Evolutionary conservation across 2,113 vertebrate species (phyloP).

Genomic region (Zeus faber): DNA sequence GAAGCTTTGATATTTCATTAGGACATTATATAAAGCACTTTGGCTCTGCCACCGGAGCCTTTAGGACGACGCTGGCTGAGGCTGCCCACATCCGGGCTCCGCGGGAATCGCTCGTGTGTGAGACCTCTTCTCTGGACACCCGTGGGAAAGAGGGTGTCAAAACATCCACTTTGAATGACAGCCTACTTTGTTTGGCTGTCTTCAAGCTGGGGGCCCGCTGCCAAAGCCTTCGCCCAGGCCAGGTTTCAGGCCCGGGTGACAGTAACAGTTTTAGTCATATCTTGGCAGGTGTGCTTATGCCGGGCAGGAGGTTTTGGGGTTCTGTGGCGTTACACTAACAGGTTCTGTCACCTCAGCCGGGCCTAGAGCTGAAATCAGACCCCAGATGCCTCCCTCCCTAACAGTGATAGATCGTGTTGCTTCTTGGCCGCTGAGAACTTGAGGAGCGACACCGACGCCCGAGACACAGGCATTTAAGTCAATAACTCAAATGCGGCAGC

Average conservation of each 20-base stretch:
- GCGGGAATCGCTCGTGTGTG: too few relatives aligned
- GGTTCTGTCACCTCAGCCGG: constrained; percentile 56
- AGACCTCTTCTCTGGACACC: constrained; percentile 16
- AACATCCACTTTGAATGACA: constrained; percentile 49
- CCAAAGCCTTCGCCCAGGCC: constrained; percentile 47
- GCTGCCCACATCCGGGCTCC: too few relatives aligned
- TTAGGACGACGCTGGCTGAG: too few relatives aligned
- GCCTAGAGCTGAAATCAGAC: constrained; percentile 50
- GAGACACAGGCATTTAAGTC: not conserved
- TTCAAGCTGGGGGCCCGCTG: constrained; percentile 34
- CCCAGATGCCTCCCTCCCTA: constrained; percentile 27
- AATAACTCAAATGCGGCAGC: constrained; percentile 18
- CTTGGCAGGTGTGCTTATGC: constrained; percentile 53
- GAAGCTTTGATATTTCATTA: too few relatives aligned
- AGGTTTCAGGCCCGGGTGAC: constrained; percentile 47
- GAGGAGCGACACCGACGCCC: constrained; percentile 17
- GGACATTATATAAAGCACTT: too few relatives aligned
- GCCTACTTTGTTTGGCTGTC: constrained; percentile 39
- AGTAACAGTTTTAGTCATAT: constrained; percentile 55
- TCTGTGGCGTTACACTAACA: constrained; percentile 48
- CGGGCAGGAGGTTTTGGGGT: constrained; percentile 39
- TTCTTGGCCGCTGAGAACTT: constrained; percentile 29
- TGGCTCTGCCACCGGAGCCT: too few relatives aligned
- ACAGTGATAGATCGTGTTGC: constrained; percentile 41
- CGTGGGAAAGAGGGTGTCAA: constrained; percentile 45